Base-by-base conservation (phyloP, 2,888 invertebrate species). In the Stenoptilia bipunctidactyla region DNA sequence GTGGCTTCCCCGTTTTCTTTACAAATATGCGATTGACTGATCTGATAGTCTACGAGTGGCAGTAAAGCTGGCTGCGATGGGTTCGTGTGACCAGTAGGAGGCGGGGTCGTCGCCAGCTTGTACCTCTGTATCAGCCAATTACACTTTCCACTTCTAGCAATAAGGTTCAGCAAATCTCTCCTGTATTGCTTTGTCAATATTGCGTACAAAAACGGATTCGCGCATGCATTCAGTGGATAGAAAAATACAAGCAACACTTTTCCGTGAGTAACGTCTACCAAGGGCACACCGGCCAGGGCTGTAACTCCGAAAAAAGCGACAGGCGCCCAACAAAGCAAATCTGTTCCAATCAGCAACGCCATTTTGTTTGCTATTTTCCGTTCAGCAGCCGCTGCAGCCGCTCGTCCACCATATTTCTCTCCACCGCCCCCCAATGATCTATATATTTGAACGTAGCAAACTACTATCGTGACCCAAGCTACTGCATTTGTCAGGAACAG, bases 121-220 rank as follows among this genome's bases (percentile, higher is more conserved):
- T 82, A 82, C 46, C 57, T 69, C 50, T 70, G 58, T 1, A 82
- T 58, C 45, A 82, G 45, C 82, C 83, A 82, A 42, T 67, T 67
- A 44, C 79, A 83, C 27, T 60, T 52, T 1, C 82, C 85, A 52
- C 77, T 92, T 79, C 89, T 88, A 1, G 90, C 87, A 37, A 92
- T 71, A 33, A 93, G 64, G 9, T 86, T 79, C 39, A 89, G 85
- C 14, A 93, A 82, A 65, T 96, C 94, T 50, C 89, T 86, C 34
- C 94, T 86, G 61, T 94, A 95, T 68, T 94, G 94, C 46, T 93
- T 90, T 5, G 96, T 96, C 59, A 95, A 83, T 50, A 96, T 92
- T 13, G 94, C 96, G 69, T 96, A 97, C 2, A 97, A 77, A 79
- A 95, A 96, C 0, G 96, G 96, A 75, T 97, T 96, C 30, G 96